Conservation (phyloP, 2,797 vertebrate species). For the Carcharodon carcharias region DNA sequence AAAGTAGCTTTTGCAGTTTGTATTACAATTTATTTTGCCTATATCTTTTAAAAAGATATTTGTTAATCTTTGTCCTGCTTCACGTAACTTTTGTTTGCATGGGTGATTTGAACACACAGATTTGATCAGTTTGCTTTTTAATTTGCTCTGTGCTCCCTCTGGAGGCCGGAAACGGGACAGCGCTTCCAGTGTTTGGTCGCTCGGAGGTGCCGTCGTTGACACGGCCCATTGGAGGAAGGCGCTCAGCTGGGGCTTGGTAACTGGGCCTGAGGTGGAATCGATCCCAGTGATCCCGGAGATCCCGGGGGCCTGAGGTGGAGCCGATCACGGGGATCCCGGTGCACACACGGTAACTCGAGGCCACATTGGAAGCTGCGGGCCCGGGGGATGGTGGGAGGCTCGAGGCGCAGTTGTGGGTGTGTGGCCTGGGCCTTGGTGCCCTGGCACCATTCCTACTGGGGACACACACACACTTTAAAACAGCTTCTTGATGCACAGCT, state of each 20-base stretch:
- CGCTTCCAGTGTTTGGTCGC: not conserved
- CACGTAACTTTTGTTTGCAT: not conserved
- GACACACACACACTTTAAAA: not conserved
- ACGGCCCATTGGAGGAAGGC: not conserved
- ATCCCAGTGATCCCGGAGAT: too few species aligned
- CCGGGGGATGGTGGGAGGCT: not conserved
- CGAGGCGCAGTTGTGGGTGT: not conserved
- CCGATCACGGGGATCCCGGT: too few species aligned
- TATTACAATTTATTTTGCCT: not conserved
- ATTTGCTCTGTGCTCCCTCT: not conserved
- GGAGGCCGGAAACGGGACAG: not conserved
- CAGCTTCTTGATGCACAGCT: too few species aligned
- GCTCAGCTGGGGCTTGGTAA: not conserved
- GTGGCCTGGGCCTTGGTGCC: not conserved
- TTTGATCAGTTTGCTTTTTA: not conserved
- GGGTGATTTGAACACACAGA: not conserved
- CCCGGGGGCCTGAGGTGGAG: too few species aligned
- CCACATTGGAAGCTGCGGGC: not conserved
- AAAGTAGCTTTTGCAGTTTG: not conserved
- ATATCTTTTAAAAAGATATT: not conserved
- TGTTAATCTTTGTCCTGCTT: not conserved
- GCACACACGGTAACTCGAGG: not conserved
- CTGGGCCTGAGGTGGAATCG: not conserved
- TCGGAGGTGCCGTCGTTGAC: not conserved
- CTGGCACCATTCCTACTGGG: not conserved